Evolutionary conservation across 1,140 invertebrate genomes (phyloP).

Genomic region (Euura saliciscinereae): DNA sequence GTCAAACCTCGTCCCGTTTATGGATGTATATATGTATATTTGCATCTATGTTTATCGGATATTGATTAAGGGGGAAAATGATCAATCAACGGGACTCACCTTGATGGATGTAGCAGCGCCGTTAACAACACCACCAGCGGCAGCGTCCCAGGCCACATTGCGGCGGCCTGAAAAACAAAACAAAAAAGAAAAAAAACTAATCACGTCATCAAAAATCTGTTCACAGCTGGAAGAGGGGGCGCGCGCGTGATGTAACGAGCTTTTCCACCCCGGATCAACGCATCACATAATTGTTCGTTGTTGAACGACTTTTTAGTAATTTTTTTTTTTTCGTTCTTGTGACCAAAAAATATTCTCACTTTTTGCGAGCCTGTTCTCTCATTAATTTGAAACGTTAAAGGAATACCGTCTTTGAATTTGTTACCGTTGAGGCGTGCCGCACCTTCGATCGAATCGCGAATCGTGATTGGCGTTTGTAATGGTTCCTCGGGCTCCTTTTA

Average conservation of each 20-base stretch:
- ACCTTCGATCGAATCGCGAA: neutral
- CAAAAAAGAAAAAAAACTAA: slow-evolving; percentile 40
- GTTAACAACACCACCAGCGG: slow-evolving; percentile 56
- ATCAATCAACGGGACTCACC: slow-evolving; percentile 40
- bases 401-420: no score
- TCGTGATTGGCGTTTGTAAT: slow-evolving; percentile 1
- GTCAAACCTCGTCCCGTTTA: no score
- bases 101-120: slow-evolving; percentile 52
- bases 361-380: neutral
- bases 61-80: neutral
- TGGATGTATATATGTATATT: no score
- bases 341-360: neutral
- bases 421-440: neutral
- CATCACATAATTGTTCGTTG: neutral
- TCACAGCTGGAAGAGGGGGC: neutral
- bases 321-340: no score
- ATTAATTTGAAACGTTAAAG: neutral
- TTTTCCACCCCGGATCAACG: no score
- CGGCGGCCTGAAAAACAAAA: slow-evolving; percentile 56
- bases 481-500: neutral
- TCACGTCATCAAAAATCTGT: slow-evolving; percentile 17
- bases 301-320: neutral
- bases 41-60: neutral
- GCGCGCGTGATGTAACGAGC: no score
- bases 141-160: slow-evolving; percentile 60